phyloP scores from a whole-genome alignment of 2,797 vertebrate genomes.

The Periophthalmus magnuspinnatus region DNA sequence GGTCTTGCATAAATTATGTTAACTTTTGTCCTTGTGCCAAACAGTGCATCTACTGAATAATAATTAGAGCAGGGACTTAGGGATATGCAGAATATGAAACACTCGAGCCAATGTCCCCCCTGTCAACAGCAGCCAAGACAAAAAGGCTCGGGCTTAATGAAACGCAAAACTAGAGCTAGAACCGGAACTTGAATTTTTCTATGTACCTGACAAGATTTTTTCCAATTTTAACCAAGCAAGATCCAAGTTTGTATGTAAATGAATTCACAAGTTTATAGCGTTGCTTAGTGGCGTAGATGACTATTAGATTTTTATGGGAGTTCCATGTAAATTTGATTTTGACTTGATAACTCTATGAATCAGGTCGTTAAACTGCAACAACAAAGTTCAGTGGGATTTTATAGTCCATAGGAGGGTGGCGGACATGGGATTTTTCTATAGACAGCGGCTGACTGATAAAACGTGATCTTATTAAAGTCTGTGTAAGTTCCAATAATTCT shows the following conservation, averaged over 20 bases:
- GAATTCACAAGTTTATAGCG: slow-evolving; percentile 48
- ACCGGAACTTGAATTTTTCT: neutral
- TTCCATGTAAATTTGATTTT: slow-evolving; percentile 27
- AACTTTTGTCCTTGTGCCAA: slow-evolving; percentile 84
- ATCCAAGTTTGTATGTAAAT: slow-evolving; percentile 32
- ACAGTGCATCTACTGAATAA: slow-evolving; percentile 79
- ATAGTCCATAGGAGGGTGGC: slow-evolving; percentile 9
- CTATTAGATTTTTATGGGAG: slow-evolving; percentile 52
- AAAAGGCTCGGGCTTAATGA: slow-evolving; percentile 12
- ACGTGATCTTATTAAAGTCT: slow-evolving; percentile 19
- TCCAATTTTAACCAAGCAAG: slow-evolving; percentile 1
- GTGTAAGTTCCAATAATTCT: neutral
- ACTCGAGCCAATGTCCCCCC: slow-evolving; percentile 50
- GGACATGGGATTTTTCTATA: slow-evolving; percentile 19
- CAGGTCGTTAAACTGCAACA: slow-evolving; percentile 40
- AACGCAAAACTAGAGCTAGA: slow-evolving; percentile 17
- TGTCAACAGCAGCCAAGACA: slow-evolving; percentile 38
- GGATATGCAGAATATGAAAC: slow-evolving; percentile 58
- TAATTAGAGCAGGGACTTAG: slow-evolving; percentile 72
- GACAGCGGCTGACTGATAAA: neutral
- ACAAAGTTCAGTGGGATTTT: slow-evolving; percentile 42
- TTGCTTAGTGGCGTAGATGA: slow-evolving; percentile 42
- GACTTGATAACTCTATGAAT: slow-evolving; percentile 49
- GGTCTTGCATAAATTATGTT: slow-evolving; percentile 85
- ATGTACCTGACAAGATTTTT: neutral